Percentiles rank a stretch among this genome's conserved stretches.
Conservation (phyloP, 2,797 vertebrate genomes). For the Fistularia tabacaria region DNA sequence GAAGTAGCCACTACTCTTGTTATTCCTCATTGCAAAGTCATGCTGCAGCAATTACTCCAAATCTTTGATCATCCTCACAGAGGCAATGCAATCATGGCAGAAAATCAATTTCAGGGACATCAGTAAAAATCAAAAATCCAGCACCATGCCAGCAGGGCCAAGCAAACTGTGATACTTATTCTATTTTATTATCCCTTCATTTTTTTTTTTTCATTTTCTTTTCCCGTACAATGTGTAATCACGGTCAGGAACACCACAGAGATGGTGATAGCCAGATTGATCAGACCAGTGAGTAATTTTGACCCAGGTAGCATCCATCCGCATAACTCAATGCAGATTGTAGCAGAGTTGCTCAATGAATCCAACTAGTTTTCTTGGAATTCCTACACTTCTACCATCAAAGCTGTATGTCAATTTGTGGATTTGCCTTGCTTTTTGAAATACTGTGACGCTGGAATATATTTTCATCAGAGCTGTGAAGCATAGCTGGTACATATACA, state of each 20-base stretch:
- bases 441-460: constrained; percentile 73
- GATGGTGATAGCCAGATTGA: constrained; percentile 64
- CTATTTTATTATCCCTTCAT: constrained; percentile 54
- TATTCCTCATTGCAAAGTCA: constrained; percentile 64
- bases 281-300: constrained; percentile 70
- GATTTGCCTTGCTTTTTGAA: constrained; percentile 75
- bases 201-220: constrained; percentile 45
- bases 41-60: constrained; percentile 73
- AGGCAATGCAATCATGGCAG: constrained; percentile 72
- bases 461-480: constrained; percentile 59
- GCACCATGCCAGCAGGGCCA: constrained; percentile 68
- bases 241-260: constrained; percentile 73
- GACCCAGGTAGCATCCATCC: constrained; percentile 79
- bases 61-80: constrained; percentile 75
- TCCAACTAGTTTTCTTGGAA: constrained; percentile 75
- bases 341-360: constrained; percentile 66
- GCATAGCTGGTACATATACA: constrained; percentile 32
- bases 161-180: constrained; percentile 4
- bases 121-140: constrained; percentile 71
- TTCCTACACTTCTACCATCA: constrained; percentile 73
- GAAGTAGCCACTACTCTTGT: constrained; percentile 59
- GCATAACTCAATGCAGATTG: constrained; percentile 77
- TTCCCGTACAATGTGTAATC: constrained; percentile 64
- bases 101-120: constrained; percentile 80
- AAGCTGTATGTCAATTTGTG: constrained; percentile 65